A percentile compares a stretch with the other conserved stretches of the same genome.
These are phyloP conservation scores for Nyctibius grandis DNA, from an alignment of 2,797 vertebrate species.

Conservation along the genomic window DNA sequence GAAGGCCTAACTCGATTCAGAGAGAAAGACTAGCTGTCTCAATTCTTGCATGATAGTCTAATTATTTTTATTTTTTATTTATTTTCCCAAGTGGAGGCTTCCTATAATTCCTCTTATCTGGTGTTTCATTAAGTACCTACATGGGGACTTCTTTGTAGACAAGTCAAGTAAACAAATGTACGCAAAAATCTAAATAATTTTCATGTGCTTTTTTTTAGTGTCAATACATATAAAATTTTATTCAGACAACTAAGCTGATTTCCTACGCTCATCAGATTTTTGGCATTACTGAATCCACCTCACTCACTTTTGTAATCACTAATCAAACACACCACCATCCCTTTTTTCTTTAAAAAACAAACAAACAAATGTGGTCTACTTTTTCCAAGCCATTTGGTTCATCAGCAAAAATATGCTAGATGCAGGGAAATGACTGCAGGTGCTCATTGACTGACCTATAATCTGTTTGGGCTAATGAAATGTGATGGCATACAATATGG, in stretches of 20 bases:
- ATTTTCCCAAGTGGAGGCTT: background rate
- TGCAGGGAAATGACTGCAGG: background rate
- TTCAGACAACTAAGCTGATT: background rate
- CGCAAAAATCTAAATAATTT: background rate
- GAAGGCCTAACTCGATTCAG: background rate
- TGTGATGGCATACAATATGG: background rate
- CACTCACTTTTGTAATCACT: background rate
- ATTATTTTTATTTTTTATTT: background rate
- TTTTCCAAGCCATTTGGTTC: background rate
- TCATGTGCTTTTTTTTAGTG: background rate
- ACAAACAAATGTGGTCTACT: background rate
- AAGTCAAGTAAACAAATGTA: background rate
- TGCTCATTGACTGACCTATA: background rate
- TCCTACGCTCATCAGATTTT: background rate
- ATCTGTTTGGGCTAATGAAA: slow-evolving; percentile 18
- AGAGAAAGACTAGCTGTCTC: background rate
- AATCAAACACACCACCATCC: background rate
- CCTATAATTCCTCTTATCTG: background rate
- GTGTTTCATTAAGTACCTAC: background rate
- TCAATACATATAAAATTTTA: background rate
- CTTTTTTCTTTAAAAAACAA: background rate
- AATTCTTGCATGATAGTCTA: background rate
- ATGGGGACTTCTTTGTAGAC: background rate
- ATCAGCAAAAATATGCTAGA: background rate
- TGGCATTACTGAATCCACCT: background rate